Evolutionary conservation across 2,113 vertebrate species (phyloP).

Genomic region (Plectropomus leopardus): DNA sequence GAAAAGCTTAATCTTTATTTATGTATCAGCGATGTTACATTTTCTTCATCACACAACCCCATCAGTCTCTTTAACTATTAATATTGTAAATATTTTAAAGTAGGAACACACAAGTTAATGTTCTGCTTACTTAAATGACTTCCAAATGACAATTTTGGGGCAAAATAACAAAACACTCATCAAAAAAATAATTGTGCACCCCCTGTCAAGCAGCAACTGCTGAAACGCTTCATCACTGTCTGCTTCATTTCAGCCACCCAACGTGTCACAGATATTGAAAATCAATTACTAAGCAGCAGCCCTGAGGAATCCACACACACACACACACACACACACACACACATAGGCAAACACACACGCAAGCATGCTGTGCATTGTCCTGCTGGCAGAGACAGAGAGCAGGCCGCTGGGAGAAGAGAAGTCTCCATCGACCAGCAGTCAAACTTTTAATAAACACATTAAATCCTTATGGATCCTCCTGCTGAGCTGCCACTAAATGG

Average conservation of each 20-base stretch:
- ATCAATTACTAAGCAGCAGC: slow-evolving; percentile 63
- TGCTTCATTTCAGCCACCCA: slow-evolving; percentile 45
- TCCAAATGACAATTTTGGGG: neutral
- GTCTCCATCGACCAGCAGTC: slow-evolving; percentile 70
- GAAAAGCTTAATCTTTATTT: neutral
- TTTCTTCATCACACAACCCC: neutral
- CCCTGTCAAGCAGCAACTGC: neutral
- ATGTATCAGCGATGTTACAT: neutral
- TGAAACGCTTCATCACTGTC: slow-evolving; percentile 12
- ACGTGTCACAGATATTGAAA: slow-evolving; percentile 63
- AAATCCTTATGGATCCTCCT: slow-evolving; percentile 76
- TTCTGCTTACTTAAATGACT: neutral
- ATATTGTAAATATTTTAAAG: neutral
- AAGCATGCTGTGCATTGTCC: slow-evolving; percentile 52
- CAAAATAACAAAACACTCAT: neutral
- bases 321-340: slow-evolving; percentile 40
- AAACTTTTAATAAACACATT: slow-evolving; percentile 81
- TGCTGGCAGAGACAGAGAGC: slow-evolving; percentile 60
- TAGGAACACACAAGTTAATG: neutral
- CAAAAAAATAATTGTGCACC: neutral
- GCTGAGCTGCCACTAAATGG: slow-evolving; percentile 69
- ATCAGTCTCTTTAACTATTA: neutral
- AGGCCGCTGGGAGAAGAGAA: slow-evolving; percentile 42
- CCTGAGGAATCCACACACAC: slow-evolving; percentile 53
- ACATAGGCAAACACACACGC: slow-evolving; percentile 37